These are phyloP conservation scores for Eolophus roseicapilla DNA, from an alignment of 2,113 vertebrate genomes.

Conservation along the genomic window DNA sequence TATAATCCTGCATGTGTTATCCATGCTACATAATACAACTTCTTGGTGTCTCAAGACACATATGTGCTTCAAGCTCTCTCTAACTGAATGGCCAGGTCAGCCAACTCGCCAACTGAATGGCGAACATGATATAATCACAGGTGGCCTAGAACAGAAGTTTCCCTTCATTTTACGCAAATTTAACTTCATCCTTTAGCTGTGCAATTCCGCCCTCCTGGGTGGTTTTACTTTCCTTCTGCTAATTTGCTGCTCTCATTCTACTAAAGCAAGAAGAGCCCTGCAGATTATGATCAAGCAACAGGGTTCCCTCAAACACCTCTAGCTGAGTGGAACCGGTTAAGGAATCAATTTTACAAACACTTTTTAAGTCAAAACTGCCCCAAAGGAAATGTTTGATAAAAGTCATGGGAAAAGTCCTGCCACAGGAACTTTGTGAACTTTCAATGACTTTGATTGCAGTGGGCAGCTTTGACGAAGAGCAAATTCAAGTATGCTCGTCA, in stretches of 20 bases:
- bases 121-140: accelerated
- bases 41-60: neutral
- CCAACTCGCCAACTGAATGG: accelerated
- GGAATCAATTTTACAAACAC: neutral
- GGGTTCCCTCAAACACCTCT: neutral
- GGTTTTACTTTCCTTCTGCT: neutral
- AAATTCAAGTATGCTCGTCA: neutral
- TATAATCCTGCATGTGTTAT: neutral
- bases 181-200: neutral
- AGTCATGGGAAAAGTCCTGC: neutral
- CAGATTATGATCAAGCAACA: neutral
- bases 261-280: neutral
- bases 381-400: neutral
- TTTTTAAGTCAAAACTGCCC: neutral
- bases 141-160: neutral
- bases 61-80: neutral
- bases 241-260: neutral
- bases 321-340: neutral
- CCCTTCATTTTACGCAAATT: neutral
- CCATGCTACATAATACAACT: neutral
- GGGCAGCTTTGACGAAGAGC: neutral
- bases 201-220: neutral
- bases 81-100: accelerated
- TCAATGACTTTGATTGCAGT: neutral
- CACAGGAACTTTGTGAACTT: neutral